phyloP scores from a whole-genome alignment of 2,888 invertebrate genomes.

The Drosophila neonasuta region DNA sequence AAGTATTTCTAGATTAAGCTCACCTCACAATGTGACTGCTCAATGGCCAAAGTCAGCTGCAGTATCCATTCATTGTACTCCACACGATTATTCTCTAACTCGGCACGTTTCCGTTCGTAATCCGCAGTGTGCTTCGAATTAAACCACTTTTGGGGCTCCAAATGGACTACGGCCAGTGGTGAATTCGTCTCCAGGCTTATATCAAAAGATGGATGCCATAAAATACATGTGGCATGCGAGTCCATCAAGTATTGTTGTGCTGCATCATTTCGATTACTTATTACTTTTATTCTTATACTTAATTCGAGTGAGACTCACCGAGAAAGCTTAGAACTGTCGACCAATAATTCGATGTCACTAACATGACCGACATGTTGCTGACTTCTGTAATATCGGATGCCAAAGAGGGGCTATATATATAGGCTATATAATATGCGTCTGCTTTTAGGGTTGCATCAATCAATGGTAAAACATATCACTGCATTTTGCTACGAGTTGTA shows the following conservation, averaged over 20 bases:
- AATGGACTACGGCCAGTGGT: constrained; percentile 34
- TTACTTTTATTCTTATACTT: neutral
- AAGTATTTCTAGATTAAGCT: constrained; percentile 37
- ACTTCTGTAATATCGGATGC: neutral
- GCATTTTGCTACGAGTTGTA: neutral
- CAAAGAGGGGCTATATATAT: constrained; percentile 31
- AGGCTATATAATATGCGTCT: neutral
- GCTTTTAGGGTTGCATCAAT: constrained; percentile 13
- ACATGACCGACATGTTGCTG: constrained; percentile 15
- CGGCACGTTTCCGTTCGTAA: constrained; percentile 40
- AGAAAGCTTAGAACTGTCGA: constrained; percentile 58
- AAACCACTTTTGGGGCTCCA: constrained; percentile 51
- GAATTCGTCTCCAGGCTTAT: constrained; percentile 31
- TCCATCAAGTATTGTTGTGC: constrained; percentile 52
- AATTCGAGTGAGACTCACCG: constrained; percentile 37
- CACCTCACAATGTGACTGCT: constrained; percentile 67
- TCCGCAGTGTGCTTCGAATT: constrained; percentile 6
- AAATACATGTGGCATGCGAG: constrained; percentile 56
- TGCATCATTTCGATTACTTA: constrained; percentile 16
- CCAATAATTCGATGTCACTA: constrained; percentile 47
- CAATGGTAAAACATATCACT: constrained; percentile 7
- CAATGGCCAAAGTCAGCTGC: constrained; percentile 57
- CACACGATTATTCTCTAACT: constrained; percentile 34
- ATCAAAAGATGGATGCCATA: constrained; percentile 60
- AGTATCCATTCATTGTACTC: constrained; percentile 51